Evolutionary conservation across 2,797 vertebrate genomes (phyloP), one percentile per base, ranked within the genome.

Genomic region (Sphaeramia orbicularis): DNA sequence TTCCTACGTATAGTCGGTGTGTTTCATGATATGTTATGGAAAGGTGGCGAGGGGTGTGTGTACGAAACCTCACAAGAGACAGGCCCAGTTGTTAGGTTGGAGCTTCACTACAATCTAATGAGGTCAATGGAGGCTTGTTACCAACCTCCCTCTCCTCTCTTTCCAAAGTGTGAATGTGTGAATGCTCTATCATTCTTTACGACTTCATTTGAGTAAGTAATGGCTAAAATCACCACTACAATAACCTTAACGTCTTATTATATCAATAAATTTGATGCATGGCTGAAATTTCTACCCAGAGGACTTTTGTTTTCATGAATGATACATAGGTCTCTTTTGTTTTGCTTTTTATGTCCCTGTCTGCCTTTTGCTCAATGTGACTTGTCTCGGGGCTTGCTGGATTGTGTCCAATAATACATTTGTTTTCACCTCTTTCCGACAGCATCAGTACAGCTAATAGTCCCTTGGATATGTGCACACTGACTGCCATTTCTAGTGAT

Each of bases 101-200:
- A 76, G 78, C 80, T 70, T 82, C 63, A 71, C 54, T 56, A 52
- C 61, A 45, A 73, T 64, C 67, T 92, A 92, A 92, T 91, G 85
- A 92, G 86, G 80, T 71, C 78, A 59, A 84, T 74, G 41, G 89
- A 90, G 87, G 75, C 81, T 89, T 78, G 85, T 88, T 86, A 83
- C 68, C 61, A 71, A 14, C 59, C 61, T 74, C 52, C 45, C 14
- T 68, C 41, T 72, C 43, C 35, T 48, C 44, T 63, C n/a, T 27
- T 66, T 70, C 52, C 65, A 74, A 32, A 44, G 15, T 55, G 51
- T 1, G 10, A 30, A 32, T 44, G 15, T 55, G 51, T 1, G 10
- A 30, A 59, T 70, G 42, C 43, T 65, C 35, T 18, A 45, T 50
- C 40, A 50, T 71, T 71, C 67, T 65, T 47, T 13, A 57, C 77